Percentiles rank a stretch among this genome's conserved stretches.
Conservation (phyloP, 2,113 vertebrate species). For the Platycercus adscitus region DNA sequence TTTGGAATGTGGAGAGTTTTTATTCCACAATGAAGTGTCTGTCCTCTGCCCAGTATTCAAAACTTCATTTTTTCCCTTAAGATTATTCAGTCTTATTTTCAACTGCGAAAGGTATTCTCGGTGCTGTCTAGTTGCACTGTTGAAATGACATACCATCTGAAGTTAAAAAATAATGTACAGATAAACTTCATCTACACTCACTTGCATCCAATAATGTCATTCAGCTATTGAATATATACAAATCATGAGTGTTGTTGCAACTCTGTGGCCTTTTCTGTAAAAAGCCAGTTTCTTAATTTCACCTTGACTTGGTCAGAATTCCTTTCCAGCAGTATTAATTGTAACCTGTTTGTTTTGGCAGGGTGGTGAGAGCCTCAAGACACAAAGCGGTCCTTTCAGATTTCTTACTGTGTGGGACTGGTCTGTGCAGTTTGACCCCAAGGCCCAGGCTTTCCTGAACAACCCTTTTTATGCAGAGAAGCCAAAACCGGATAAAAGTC, state of each 20-base stretch:
- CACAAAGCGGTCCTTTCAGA: slow-evolving; percentile 80
- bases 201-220: background rate
- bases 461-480: slow-evolving; percentile 88
- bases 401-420: slow-evolving; percentile 88
- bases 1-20: background rate
- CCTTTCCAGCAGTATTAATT: background rate
- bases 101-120: background rate
- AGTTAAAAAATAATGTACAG: background rate
- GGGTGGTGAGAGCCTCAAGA: slow-evolving; percentile 72
- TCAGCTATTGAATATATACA: background rate
- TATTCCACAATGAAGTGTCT: background rate
- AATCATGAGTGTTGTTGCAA: background rate
- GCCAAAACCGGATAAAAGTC: slow-evolving; percentile 77
- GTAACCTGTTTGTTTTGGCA: slow-evolving; percentile 78
- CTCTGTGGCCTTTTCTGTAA: background rate
- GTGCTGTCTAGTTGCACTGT: background rate
- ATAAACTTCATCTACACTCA: background rate
- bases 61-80: background rate
- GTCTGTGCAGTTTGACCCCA: slow-evolving; percentile 87
- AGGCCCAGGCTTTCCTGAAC: slow-evolving; percentile 84
- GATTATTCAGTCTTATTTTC: background rate
- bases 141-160: background rate
- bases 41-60: background rate
- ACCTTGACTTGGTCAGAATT: background rate
- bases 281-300: slow-evolving; percentile 3